Evolutionary conservation across 2,797 vertebrate species (phyloP).

Genomic region (Cuculus canorus): DNA sequence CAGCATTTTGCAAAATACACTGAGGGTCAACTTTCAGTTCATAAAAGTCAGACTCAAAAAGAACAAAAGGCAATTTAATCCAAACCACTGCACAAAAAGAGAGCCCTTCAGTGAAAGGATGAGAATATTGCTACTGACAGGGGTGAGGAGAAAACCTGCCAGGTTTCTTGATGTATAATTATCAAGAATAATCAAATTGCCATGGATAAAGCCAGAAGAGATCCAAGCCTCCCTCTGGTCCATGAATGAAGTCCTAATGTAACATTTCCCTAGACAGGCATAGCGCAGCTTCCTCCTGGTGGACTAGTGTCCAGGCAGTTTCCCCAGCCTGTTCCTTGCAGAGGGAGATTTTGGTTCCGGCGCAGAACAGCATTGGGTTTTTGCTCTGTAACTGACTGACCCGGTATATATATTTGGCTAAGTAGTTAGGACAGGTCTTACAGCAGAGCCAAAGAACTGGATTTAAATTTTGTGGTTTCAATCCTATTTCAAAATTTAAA

Average conservation of each 20-base stretch:
- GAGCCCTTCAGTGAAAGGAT: background rate
- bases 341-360: background rate
- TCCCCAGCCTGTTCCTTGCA: background rate
- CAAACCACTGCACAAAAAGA: background rate
- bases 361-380: background rate
- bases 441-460: background rate
- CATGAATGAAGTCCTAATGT: background rate
- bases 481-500: slow-evolving; percentile 18
- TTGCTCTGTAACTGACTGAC: background rate
- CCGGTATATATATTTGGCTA: background rate
- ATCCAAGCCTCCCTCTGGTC: background rate
- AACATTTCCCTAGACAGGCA: background rate
- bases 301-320: background rate
- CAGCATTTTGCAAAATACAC: background rate
- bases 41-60: background rate
- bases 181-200: background rate
- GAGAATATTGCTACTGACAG: background rate
- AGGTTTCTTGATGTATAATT: background rate
- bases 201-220: background rate
- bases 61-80: slow-evolving; percentile 10
- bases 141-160: background rate
- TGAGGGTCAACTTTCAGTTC: slow-evolving; percentile 4
- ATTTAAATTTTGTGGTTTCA: slow-evolving; percentile 3
- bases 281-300: background rate
- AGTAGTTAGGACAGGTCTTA: background rate